These are phyloP conservation scores for Neotoxoptera formosana DNA, from an alignment of 1,140 invertebrate species.

Conservation along the genomic window DNA sequence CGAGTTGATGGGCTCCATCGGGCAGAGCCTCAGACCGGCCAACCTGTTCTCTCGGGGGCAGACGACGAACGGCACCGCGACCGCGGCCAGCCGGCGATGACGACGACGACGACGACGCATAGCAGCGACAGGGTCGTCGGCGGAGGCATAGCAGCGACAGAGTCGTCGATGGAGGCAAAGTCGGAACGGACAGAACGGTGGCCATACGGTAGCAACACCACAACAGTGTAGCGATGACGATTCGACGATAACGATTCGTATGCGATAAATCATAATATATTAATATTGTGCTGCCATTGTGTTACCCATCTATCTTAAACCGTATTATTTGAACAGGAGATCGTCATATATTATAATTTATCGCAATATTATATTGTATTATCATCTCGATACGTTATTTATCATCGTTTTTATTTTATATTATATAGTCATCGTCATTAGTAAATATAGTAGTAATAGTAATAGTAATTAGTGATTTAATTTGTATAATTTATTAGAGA, in stretches of 20 bases:
- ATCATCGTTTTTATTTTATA: background rate
- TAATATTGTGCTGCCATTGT: background rate
- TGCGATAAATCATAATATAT: background rate
- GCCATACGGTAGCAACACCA: background rate
- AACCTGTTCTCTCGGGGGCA: constrained; percentile 1
- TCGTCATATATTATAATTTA: background rate
- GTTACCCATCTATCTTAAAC: background rate
- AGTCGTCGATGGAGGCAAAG: background rate
- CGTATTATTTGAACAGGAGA: background rate
- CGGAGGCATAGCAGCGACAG: background rate
- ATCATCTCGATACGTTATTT: background rate
- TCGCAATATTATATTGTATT: background rate
- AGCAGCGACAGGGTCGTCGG: background rate
- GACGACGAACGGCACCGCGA: too few relatives aligned
- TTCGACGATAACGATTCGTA: background rate
- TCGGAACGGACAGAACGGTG: background rate
- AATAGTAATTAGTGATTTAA: background rate
- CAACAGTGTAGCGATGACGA: background rate
- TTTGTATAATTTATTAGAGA: background rate
- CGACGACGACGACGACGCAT: too few relatives aligned
- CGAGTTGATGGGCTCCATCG: background rate
- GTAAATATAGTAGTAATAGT: too few relatives aligned
- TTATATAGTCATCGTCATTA: background rate
- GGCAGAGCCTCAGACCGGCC: constrained; percentile 1
- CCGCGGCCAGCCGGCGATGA: background rate